phyloP scores from a whole-genome alignment of 2,113 vertebrate genomes.

The Spermophilus dauricus region DNA sequence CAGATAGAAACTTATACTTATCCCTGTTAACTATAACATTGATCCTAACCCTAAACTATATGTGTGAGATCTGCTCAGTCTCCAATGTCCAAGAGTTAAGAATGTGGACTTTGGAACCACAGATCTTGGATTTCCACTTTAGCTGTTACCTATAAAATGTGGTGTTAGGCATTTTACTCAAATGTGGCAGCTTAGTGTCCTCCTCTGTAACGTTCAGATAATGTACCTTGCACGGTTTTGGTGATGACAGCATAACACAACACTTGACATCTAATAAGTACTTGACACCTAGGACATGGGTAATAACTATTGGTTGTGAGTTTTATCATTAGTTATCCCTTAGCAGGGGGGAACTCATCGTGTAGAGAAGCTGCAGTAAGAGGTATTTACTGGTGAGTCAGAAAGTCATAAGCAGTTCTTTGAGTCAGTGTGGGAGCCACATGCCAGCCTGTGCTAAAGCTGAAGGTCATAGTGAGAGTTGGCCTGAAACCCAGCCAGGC shows the following conservation, averaged over 20 bases:
- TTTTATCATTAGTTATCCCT: not conserved
- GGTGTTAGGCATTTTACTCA: not conserved
- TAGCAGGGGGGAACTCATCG: not conserved
- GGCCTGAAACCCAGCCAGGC: not conserved
- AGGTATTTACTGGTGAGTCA: constrained; percentile 46
- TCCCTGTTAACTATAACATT: not conserved
- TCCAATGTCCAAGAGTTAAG: not conserved
- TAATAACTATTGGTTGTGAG: not conserved
- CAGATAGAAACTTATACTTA: not conserved
- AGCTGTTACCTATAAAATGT: not conserved
- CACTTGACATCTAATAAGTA: not conserved
- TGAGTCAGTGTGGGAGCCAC: constrained; percentile 61
- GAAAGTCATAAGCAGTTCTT: not conserved
- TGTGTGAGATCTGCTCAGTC: not conserved
- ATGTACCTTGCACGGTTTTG: not conserved
- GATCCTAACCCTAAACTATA: not conserved
- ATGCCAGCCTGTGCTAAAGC: not conserved
- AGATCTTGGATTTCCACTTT: not conserved
- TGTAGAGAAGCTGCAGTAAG: constrained; percentile 38
- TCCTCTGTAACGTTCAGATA: not conserved
- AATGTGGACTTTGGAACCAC: not conserved
- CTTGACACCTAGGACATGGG: not conserved
- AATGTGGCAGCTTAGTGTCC: not conserved
- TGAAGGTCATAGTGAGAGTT: constrained; percentile 25
- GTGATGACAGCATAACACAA: not conserved